These are phyloP conservation scores for Diloba caeruleocephala DNA, from an alignment of 2,888 invertebrate genomes.

Conservation along the genomic window DNA sequence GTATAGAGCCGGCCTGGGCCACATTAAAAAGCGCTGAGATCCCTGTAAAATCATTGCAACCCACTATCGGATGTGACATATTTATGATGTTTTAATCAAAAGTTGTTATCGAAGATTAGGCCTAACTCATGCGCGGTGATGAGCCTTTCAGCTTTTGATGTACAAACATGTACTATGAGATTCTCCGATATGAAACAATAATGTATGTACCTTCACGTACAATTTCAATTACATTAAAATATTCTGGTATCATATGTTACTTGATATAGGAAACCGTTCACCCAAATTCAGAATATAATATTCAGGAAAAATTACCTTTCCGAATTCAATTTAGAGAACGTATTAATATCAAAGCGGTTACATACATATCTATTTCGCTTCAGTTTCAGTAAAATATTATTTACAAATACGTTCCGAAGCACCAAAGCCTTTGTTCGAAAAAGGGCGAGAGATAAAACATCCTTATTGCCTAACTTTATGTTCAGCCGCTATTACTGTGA, in stretches of 20 bases:
- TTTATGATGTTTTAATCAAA: no score
- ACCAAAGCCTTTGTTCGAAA: conserved; percentile 55
- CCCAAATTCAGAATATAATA: conserved; percentile 28
- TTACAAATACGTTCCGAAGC: conserved; percentile 46
- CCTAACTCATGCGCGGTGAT: no score
- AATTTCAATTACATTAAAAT: conserved; percentile 34
- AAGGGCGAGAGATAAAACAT: conserved; percentile 58
- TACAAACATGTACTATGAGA: no score
- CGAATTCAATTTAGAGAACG: conserved; percentile 42
- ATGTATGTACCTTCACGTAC: background rate
- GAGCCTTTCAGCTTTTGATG: no score
- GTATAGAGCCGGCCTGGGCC: no score
- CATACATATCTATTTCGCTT: conserved; percentile 23
- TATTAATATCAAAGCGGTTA: conserved; percentile 43
- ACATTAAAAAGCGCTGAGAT: no score
- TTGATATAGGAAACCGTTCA: conserved; percentile 40
- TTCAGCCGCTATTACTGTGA: conserved; percentile 53
- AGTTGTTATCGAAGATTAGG: no score
- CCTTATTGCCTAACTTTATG: conserved; percentile 62
- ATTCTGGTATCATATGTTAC: conserved; percentile 22
- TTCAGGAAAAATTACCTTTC: conserved; percentile 37
- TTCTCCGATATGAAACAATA: no score
- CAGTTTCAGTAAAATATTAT: conserved; percentile 53
- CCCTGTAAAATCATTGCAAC: no score
- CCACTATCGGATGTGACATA: no score